phyloP scores from a whole-genome alignment of 2,797 vertebrate genomes.

The Macrochelys suwanniensis region DNA sequence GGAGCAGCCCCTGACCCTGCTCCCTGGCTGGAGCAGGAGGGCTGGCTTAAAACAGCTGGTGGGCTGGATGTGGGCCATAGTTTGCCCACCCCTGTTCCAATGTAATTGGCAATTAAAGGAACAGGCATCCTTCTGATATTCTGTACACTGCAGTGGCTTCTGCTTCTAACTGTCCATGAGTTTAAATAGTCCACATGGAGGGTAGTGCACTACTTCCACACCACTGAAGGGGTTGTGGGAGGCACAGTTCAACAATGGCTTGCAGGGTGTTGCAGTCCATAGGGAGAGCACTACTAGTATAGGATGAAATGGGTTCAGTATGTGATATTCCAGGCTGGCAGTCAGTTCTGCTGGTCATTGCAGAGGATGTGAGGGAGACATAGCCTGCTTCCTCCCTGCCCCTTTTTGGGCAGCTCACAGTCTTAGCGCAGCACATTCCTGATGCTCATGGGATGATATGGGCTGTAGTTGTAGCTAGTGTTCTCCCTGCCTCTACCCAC shows the following conservation, averaged over 20 bases:
- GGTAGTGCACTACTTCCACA: not conserved
- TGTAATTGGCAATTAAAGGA: not conserved
- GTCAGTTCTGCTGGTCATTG: not conserved
- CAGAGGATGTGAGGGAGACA: not conserved
- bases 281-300: not conserved
- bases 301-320: accelerated
- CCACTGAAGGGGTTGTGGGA: not conserved
- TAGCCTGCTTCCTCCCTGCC: not conserved
- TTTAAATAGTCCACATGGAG: not conserved
- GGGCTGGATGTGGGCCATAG: too few species aligned
- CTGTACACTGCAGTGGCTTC: not conserved
- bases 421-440: not conserved
- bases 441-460: not conserved
- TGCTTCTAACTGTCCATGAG: not conserved
- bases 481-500: not conserved
- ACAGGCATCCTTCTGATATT: not conserved
- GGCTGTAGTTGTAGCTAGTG: not conserved
- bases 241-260: not conserved
- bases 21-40: too few species aligned
- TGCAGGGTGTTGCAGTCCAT: not conserved
- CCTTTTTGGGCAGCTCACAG: not conserved
- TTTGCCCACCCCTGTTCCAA: not conserved
- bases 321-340: not conserved
- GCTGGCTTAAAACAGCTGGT: too few species aligned
- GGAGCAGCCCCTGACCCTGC: too few species aligned